phyloP scores from a whole-genome alignment of 1,140 invertebrate species.

The Drosophila takahashii region DNA sequence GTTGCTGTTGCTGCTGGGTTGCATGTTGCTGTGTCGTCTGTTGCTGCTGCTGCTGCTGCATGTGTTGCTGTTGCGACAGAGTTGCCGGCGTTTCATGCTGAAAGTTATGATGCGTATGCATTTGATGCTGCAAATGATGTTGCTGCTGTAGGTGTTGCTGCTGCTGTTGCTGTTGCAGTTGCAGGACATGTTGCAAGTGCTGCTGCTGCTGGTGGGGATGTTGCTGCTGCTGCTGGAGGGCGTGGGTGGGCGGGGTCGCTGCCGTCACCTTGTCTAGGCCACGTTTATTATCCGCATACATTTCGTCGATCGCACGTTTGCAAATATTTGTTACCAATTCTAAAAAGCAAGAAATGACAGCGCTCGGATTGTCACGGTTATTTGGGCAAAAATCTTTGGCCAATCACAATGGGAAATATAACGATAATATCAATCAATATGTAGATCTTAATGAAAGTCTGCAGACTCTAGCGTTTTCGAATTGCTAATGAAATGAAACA shows the following conservation, averaged over 20 bases:
- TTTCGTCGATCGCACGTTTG: slow-evolving; percentile 66
- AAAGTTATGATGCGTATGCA: slow-evolving; percentile 79
- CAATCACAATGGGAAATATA: slow-evolving; percentile 40
- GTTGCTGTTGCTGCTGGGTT: slow-evolving; percentile 22
- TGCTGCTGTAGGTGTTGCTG: slow-evolving; percentile 70
- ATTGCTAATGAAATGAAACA: slow-evolving; percentile 71
- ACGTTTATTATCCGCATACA: slow-evolving; percentile 79
- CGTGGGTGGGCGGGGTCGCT: slow-evolving; percentile 54
- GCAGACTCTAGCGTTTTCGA: slow-evolving; percentile 61
- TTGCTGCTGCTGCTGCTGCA: slow-evolving; percentile 59
- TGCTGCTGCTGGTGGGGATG: slow-evolving; percentile 62
- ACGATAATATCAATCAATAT: slow-evolving; percentile 61
- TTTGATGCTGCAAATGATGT: slow-evolving; percentile 73
- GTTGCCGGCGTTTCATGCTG: slow-evolving; percentile 55
- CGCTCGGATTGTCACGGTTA: slow-evolving; percentile 35
- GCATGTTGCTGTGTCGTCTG: slow-evolving; percentile 48
- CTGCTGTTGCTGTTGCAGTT: slow-evolving; percentile 67
- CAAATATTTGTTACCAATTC: slow-evolving; percentile 71
- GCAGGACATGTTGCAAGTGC: slow-evolving; percentile 64
- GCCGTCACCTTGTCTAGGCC: slow-evolving; percentile 74
- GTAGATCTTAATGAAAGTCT: slow-evolving; percentile 68
- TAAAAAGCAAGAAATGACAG: slow-evolving; percentile 65
- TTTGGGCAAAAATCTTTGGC: slow-evolving; percentile 32
- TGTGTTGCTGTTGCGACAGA: slow-evolving; percentile 62
- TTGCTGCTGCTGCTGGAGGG: slow-evolving; percentile 53